A percentile compares a stretch with the other conserved stretches of the same genome.
Evolutionary conservation across 2,888 invertebrate genomes (phyloP).

Genomic region (Lasioglossum pauxillum): DNA sequence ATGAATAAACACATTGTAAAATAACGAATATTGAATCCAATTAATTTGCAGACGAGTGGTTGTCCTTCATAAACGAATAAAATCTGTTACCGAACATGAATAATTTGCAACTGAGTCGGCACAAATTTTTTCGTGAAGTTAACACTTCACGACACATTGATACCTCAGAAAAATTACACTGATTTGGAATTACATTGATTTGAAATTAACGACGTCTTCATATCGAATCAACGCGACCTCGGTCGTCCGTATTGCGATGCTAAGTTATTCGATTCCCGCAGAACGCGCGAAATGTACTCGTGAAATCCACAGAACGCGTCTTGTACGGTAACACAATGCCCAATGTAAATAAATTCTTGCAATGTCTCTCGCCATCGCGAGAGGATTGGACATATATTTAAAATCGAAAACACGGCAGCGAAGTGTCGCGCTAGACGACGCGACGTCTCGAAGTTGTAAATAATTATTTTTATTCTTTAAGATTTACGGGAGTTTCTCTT

Average conservation of each 20-base stretch:
- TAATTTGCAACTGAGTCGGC: background rate
- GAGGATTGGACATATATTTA: background rate
- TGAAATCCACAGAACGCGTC: background rate
- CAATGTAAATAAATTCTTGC: constrained; percentile 31
- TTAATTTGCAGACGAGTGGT: background rate
- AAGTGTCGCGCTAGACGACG: background rate
- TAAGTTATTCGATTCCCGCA: background rate
- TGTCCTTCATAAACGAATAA: background rate
- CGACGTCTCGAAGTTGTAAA: constrained; percentile 27
- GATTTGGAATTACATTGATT: background rate
- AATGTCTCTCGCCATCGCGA: constrained; percentile 3
- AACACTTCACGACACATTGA: background rate
- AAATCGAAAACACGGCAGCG: constrained; percentile 3
- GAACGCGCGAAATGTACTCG: background rate
- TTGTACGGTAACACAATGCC: constrained; percentile 20
- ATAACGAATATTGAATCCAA: background rate
- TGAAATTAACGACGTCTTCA: background rate
- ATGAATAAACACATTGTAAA: background rate
- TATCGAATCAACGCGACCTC: background rate
- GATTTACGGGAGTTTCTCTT: constrained; percentile 15
- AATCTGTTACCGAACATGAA: background rate
- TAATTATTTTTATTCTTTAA: constrained; percentile 29
- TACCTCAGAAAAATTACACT: background rate
- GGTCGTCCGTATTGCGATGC: background rate
- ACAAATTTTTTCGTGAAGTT: background rate